Evolutionary conservation across 2,888 invertebrate species (phyloP).

Genomic region (Agrotis segetum): DNA sequence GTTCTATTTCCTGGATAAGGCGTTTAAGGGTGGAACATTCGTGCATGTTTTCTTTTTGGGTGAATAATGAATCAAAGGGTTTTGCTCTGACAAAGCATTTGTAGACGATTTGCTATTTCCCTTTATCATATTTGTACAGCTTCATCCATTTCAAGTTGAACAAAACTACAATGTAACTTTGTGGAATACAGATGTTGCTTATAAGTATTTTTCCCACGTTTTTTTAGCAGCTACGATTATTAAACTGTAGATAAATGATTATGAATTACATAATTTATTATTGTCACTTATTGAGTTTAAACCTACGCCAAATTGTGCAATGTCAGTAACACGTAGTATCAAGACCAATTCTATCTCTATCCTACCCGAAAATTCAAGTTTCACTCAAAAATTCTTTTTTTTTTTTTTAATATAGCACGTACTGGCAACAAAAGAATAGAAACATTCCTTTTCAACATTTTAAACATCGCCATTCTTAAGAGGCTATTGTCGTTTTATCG

Average conservation of each 20-base stretch:
- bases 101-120: not conserved
- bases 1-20: conserved; percentile 35
- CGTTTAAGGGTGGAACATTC: conserved; percentile 31
- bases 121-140: not conserved
- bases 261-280: not conserved
- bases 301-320: not conserved
- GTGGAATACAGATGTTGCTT: not conserved
- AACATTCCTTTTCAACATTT: too few species aligned
- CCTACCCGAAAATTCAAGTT: too few species aligned
- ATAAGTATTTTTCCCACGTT: too few species aligned
- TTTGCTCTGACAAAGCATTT: conserved; percentile 24
- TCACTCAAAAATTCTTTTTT: too few species aligned
- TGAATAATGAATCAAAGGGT: conserved; percentile 53
- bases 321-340: too few species aligned
- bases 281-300: not conserved
- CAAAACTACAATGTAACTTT: not conserved
- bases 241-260: too few species aligned
- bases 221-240: too few species aligned
- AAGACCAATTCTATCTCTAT: too few species aligned
- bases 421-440: too few species aligned
- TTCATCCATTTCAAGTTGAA: not conserved
- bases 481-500: too few species aligned
- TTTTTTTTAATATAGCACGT: too few species aligned
- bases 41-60: conserved; percentile 27
- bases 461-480: too few species aligned